Conservation (phyloP, 2,888 invertebrate genomes). For the Cyaniris semiargus region DNA sequence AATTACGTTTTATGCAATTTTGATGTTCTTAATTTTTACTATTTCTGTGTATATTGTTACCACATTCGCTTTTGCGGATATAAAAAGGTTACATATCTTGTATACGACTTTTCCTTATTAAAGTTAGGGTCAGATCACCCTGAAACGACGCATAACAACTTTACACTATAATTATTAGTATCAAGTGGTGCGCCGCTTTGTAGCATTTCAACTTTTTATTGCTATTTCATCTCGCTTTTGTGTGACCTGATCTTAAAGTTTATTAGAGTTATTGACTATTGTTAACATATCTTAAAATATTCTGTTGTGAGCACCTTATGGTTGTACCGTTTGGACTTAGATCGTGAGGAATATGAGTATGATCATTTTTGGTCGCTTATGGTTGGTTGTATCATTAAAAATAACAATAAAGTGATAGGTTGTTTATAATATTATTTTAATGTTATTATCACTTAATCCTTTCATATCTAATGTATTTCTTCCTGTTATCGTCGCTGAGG, state of each 20-base stretch:
- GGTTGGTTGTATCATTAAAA: neutral
- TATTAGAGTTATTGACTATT: slow-evolving; percentile 10
- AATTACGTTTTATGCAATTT: neutral
- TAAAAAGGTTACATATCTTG: slow-evolving; percentile 24
- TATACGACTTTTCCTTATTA: slow-evolving; percentile 26
- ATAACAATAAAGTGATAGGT: neutral
- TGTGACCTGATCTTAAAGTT: neutral
- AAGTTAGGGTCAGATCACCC: neutral
- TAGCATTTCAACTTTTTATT: neutral
- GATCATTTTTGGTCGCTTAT: neutral
- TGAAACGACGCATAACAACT: no score
- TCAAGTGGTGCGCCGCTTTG: no score
- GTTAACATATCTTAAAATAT: slow-evolving; percentile 13
- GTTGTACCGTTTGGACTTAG: neutral
- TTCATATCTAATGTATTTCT: neutral
- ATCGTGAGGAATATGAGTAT: neutral
- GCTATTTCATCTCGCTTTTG: neutral
- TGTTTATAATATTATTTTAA: neutral
- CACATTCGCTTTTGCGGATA: slow-evolving; percentile 13
- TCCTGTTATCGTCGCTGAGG: neutral
- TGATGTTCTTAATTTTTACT: neutral
- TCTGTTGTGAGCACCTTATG: neutral
- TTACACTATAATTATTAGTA: no score
- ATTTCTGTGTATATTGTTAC: slow-evolving; percentile 1
- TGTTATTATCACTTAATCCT: neutral